Evolutionary conservation across 2,797 vertebrate genomes (phyloP).

Genomic region (Danionella dracula): DNA sequence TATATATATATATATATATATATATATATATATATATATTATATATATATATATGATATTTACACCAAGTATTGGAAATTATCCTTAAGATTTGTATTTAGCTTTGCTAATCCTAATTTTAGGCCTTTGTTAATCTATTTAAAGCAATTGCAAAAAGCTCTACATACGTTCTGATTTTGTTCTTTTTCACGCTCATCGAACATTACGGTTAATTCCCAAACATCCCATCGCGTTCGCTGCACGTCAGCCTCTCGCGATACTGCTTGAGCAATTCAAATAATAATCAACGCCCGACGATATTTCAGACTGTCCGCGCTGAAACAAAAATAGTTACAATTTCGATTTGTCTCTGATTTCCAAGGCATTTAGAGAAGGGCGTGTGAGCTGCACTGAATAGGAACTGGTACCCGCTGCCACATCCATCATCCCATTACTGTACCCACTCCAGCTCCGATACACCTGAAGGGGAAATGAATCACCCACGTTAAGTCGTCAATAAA

Average conservation of each 20-base stretch:
- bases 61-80: too few relatives aligned
- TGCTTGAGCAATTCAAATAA: too few relatives aligned
- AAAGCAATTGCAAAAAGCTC: too few relatives aligned
- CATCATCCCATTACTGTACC: conserved; percentile 97
- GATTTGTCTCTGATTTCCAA: conserved; percentile 40
- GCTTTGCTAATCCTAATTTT: too few relatives aligned
- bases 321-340: conserved; percentile 46
- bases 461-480: conserved; percentile 98
- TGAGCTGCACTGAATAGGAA: conserved; percentile 78
- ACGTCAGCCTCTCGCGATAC: too few relatives aligned
- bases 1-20: too few relatives aligned
- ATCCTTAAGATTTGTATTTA: too few relatives aligned
- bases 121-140: too few relatives aligned
- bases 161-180: too few relatives aligned
- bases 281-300: conserved; percentile 22
- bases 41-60: too few relatives aligned
- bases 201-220: conserved; percentile 1
- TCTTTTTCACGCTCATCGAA: too few relatives aligned
- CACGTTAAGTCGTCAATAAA: conserved; percentile 98
- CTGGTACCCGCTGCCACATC: conserved; percentile 87
- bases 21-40: too few relatives aligned
- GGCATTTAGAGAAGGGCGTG: conserved; percentile 59
- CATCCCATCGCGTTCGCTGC: not conserved
- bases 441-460: conserved; percentile 83
- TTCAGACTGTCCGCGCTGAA: conserved; percentile 40